These are phyloP conservation scores for Anas platyrhynchos DNA, from an alignment of 2,113 vertebrate species.

Conservation along the genomic window DNA sequence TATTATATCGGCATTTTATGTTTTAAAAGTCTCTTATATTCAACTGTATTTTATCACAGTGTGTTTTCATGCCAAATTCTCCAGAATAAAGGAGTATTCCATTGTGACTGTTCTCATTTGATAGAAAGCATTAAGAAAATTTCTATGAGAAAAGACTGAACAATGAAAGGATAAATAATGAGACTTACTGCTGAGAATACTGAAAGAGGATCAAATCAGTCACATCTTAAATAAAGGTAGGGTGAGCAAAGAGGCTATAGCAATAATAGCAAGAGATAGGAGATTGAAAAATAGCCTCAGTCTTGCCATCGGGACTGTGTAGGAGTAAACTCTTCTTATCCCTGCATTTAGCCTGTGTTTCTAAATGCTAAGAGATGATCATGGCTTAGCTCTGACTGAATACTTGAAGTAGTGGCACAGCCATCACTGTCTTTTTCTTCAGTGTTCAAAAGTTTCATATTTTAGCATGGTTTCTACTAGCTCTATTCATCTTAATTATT, in stretches of 20 bases:
- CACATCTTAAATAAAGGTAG: background rate
- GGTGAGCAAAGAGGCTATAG: background rate
- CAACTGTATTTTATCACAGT: background rate
- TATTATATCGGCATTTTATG: background rate
- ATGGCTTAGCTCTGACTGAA: background rate
- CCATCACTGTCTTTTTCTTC: background rate
- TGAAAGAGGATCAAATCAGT: background rate
- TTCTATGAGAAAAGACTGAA: background rate
- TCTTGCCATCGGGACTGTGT: background rate
- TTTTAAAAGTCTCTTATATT: background rate
- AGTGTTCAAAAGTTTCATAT: background rate
- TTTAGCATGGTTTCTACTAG: background rate
- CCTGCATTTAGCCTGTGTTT: background rate
- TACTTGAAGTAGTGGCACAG: background rate
- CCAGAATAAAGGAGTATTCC: background rate
- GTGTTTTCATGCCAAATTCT: background rate
- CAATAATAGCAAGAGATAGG: background rate
- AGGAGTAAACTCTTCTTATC: background rate
- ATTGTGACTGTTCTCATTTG: background rate
- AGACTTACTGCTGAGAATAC: background rate
- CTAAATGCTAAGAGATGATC: too few relatives aligned
- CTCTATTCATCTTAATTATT: background rate
- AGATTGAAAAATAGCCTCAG: background rate
- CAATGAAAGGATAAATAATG: background rate
- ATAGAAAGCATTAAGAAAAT: background rate